Conservation (phyloP, 2,888 invertebrate species). For the Lordiphosa fenestrarum region DNA sequence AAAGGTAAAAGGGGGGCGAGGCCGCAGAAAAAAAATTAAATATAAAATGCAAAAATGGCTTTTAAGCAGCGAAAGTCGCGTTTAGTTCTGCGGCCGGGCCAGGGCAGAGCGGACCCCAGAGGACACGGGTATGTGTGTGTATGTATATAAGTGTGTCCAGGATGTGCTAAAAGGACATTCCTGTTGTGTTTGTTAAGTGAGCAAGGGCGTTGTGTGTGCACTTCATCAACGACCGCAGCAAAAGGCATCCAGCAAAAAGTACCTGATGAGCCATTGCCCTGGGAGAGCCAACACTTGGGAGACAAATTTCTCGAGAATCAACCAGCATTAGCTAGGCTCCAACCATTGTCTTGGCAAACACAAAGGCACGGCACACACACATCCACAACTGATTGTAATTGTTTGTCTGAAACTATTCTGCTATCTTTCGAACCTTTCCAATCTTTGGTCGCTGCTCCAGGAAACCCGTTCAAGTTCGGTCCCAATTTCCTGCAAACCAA, state of each 20-base stretch:
- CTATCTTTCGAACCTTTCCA: too few relatives aligned
- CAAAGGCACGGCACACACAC: too few relatives aligned
- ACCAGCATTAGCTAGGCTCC: too few relatives aligned
- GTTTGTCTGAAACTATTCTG: too few relatives aligned
- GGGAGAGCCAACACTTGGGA: too few relatives aligned
- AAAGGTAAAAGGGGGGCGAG: conserved; percentile 8
- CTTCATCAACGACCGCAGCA: conserved; percentile 71
- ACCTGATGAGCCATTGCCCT: too few relatives aligned
- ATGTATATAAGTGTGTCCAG: conserved; percentile 9
- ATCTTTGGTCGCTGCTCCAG: too few relatives aligned
- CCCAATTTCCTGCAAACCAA: conserved; percentile 25
- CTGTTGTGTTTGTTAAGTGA: conserved; percentile 40
- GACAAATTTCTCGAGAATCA: too few relatives aligned
- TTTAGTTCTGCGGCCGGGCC: conserved; percentile 32
- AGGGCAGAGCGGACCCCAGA: conserved; percentile 15
- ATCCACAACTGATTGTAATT: too few relatives aligned
- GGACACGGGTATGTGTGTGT: conserved; percentile 22
- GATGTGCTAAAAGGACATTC: conserved; percentile 65
- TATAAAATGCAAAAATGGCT: conserved; percentile 73
- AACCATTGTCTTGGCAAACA: too few relatives aligned
- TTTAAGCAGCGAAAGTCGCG: conserved; percentile 70
- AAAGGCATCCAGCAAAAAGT: conserved; percentile 15
- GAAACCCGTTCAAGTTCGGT: background rate
- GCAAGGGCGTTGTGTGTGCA: conserved; percentile 45
- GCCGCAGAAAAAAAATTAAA: conserved; percentile 55